Evolutionary conservation across 2,113 vertebrate genomes (phyloP).

Genomic region (Thamnophis sirtalis): DNA sequence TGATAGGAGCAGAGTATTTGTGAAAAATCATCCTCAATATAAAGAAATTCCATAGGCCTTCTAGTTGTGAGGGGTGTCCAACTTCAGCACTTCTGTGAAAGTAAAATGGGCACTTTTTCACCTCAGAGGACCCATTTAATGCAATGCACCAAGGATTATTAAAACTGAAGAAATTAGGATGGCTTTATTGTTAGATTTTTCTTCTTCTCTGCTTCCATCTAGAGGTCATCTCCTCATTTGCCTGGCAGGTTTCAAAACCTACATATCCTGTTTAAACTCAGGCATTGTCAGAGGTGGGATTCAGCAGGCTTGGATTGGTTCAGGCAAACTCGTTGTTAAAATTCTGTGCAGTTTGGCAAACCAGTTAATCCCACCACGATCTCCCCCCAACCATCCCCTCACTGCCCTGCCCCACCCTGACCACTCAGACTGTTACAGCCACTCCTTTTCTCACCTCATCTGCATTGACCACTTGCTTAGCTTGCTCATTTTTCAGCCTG

Average conservation of each 20-base stretch:
- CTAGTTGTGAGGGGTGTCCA: slow-evolving; percentile 64
- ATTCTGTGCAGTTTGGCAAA: too few relatives aligned
- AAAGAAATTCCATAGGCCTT: slow-evolving; percentile 57
- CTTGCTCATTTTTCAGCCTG: too few relatives aligned
- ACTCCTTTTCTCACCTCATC: too few relatives aligned
- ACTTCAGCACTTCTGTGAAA: slow-evolving; percentile 67
- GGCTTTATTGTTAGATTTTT: not conserved
- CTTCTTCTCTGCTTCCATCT: not conserved
- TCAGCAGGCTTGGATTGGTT: too few relatives aligned
- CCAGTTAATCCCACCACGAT: too few relatives aligned
- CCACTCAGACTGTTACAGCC: too few relatives aligned
- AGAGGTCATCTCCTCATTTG: not conserved
- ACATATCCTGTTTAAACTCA: not conserved
- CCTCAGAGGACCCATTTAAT: slow-evolving; percentile 69
- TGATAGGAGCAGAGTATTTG: slow-evolving; percentile 72
- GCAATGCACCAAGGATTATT: too few relatives aligned
- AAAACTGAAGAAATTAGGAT: too few relatives aligned
- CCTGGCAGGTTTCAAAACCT: not conserved
- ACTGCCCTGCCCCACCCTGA: too few relatives aligned
- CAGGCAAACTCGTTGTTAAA: too few relatives aligned
- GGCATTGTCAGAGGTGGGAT: not conserved
- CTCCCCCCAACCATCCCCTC: too few relatives aligned
- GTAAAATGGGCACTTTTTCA: slow-evolving; percentile 76
- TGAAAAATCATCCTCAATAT: slow-evolving; percentile 77
- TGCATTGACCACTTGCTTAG: too few relatives aligned